A percentile compares a stretch with the other conserved stretches of the same genome.
phyloP scores from a whole-genome alignment of 2,797 vertebrate species.

The Buceros bicornis region DNA sequence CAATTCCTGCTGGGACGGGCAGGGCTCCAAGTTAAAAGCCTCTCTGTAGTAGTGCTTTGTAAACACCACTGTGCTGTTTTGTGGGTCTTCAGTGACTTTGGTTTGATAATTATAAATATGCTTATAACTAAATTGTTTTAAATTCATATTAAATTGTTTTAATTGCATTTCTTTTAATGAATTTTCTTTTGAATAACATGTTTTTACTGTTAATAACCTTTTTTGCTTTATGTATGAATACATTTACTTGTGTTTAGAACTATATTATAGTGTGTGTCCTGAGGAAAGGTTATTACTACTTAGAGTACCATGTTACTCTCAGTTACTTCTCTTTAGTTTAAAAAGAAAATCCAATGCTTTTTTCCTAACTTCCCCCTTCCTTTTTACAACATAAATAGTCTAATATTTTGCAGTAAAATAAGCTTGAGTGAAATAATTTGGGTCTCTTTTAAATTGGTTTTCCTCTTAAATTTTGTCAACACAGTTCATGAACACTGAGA shows the following conservation, averaged over 20 bases:
- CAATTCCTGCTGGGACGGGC: background rate
- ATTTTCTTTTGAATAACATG: background rate
- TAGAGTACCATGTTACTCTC: background rate
- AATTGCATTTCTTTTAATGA: background rate
- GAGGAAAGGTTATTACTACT: background rate
- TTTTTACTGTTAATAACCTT: background rate
- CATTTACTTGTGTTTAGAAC: background rate
- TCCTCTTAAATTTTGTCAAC: background rate
- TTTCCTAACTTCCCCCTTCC: background rate
- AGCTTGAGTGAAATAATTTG: background rate
- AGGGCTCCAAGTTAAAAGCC: background rate
- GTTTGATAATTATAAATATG: background rate
- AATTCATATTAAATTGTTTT: background rate
- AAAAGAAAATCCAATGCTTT: background rate
- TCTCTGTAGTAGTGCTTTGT: background rate
- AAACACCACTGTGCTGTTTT: background rate
- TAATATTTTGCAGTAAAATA: background rate
- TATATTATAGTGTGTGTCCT: background rate
- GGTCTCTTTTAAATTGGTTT: background rate
- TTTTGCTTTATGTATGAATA: background rate
- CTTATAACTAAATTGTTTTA: background rate
- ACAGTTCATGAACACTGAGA: background rate
- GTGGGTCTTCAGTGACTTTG: background rate
- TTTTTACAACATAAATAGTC: background rate
- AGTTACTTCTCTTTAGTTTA: background rate